Base-by-base conservation (phyloP, 2,113 vertebrate species). In the Gopherus flavomarginatus region DNA sequence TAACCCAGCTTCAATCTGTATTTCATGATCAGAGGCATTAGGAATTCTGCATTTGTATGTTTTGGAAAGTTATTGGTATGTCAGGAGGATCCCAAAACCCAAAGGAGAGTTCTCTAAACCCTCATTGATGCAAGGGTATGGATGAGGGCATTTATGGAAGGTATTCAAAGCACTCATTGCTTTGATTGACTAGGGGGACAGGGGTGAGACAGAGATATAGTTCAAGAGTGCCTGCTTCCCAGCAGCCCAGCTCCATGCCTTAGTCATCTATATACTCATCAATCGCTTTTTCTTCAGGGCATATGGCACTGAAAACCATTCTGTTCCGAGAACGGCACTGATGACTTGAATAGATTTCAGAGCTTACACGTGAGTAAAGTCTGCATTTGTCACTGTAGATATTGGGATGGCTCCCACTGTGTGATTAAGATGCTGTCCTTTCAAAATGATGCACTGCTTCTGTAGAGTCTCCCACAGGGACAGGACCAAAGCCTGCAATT, bases 1-100 rank as follows among this genome's bases (percentile, higher is more conserved):
- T 50, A 50, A 50, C 50, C 87, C 77, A 49, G 92, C 92, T 95
- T 38, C 72, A 82, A 89, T 83, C 85, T 83, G 29, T 69, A 86
- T 77, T 93, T 92, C 21, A 38, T 38, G 86, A 62, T 56, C 27
- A 53, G 47, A 89, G 88, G 91, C 21, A 9, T 47, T 84, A 89
- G 21, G 77, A 87, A 50, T 52, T 10, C 22, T 81, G 92, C 29
- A 8, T 88, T 12, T 92, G 2, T 53, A 0, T 16, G 31, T 21
- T 89, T 88, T 94, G 75, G 65, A 87, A 85, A 82, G 6, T 75
- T 47, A 83, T 83, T 88, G 11, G 9, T 90, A 65, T 79, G 5
- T 75, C 42, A n/a, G 22, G 89, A 29, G n/a, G 9, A 54, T 29
- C 54, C 75, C 56, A 83, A 84, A 44, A 80, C 9, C 49, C 93